Conservation (phyloP, 2,113 vertebrate species). For the Salvelinus namaycush region DNA sequence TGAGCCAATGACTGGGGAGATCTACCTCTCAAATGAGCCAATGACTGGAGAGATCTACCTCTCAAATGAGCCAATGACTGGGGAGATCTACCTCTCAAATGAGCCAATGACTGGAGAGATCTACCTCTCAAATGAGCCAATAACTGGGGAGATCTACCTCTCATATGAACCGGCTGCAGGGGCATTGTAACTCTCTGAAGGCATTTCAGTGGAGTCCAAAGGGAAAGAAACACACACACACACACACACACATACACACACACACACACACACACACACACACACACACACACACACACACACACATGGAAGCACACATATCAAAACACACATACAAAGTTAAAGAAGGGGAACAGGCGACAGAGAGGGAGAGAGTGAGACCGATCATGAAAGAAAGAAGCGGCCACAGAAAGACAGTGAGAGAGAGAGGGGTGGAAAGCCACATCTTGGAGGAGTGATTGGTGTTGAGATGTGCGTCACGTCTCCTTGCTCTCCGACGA, state of each 20-base stretch:
- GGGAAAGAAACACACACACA: neutral
- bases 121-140: too few relatives aligned
- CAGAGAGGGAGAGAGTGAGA: too few relatives aligned
- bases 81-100: too few relatives aligned
- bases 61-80: too few relatives aligned
- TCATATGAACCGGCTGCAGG: too few relatives aligned
- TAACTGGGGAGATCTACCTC: too few relatives aligned
- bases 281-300: conserved; percentile 25
- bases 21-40: too few relatives aligned
- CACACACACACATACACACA: conserved; percentile 6
- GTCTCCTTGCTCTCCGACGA: conserved; percentile 47
- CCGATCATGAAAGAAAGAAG: conserved; percentile 28
- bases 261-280: neutral
- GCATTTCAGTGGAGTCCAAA: neutral
- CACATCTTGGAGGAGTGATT: conserved; percentile 20
- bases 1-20: too few relatives aligned
- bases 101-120: too few relatives aligned
- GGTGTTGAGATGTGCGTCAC: conserved; percentile 55
- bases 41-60: neutral
- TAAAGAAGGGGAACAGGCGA: too few relatives aligned
- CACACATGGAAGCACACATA: conserved; percentile 15
- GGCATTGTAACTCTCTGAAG: neutral
- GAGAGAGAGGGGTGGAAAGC: conserved; percentile 2
- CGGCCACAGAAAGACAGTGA: conserved; percentile 2
- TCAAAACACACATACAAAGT: too few relatives aligned